Percentiles rank a stretch among this genome's conserved stretches.
Conservation (phyloP, 2,888 invertebrate genomes). For the Xanthorhoe spadicearia region DNA sequence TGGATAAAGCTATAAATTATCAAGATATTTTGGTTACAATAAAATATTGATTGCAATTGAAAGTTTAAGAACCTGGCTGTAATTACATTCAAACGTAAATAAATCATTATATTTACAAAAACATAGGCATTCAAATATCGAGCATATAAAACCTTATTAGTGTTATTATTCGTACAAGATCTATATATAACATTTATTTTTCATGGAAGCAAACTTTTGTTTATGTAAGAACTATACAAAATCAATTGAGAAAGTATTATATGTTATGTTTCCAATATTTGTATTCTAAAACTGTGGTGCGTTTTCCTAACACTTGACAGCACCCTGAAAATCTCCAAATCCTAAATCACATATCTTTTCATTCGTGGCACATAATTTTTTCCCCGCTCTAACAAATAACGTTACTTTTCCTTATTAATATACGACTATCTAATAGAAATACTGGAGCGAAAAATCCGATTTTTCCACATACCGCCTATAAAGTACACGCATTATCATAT, state of each 20-base stretch:
- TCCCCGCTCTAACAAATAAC: conserved; percentile 33
- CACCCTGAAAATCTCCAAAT: conserved; percentile 4
- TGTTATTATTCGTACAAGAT: too few relatives aligned
- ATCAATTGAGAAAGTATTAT: not conserved
- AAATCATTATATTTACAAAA: too few relatives aligned
- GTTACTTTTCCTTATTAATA: conserved; percentile 42
- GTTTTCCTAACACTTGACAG: conserved; percentile 14
- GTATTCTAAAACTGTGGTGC: not conserved
- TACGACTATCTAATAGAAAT: conserved; percentile 44
- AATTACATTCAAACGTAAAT: too few relatives aligned
- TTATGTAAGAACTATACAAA: too few relatives aligned
- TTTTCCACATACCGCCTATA: conserved; percentile 54
- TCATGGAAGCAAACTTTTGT: too few relatives aligned
- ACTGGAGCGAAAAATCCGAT: conserved; percentile 44
- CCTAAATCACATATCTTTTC: conserved; percentile 25
- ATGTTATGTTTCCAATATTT: not conserved
- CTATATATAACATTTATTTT: too few relatives aligned
- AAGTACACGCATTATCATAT: conserved; percentile 57
- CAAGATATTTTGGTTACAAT: too few relatives aligned
- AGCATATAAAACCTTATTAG: too few relatives aligned
- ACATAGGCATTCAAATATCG: too few relatives aligned
- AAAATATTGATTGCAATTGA: too few relatives aligned
- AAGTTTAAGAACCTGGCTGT: too few relatives aligned
- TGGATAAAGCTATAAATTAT: too few relatives aligned
- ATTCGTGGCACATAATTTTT: conserved; percentile 28